Percentiles rank a stretch among this genome's conserved stretches.
Conservation (phyloP, 2,888 invertebrate genomes). For the Hoplodrina blanda region DNA sequence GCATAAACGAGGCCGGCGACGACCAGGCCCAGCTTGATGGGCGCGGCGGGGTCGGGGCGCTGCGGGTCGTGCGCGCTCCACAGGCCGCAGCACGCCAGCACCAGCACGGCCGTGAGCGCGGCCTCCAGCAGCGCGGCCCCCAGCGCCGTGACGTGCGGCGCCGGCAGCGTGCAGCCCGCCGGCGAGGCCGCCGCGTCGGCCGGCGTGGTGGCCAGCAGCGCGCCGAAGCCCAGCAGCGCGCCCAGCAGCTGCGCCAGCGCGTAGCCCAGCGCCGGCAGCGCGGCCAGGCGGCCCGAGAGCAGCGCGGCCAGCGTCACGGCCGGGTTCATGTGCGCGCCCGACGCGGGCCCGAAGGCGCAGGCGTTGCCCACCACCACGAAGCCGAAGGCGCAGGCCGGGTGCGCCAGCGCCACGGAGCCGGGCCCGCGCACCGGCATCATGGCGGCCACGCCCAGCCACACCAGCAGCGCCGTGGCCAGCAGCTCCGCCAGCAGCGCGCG, state of each 20-base stretch:
- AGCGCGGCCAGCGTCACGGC: slow-evolving; percentile 93
- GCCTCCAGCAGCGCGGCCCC: slow-evolving; percentile 73
- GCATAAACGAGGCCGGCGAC: slow-evolving; percentile 82
- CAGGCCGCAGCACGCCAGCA: slow-evolving; percentile 75
- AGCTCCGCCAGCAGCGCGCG: slow-evolving; percentile 81
- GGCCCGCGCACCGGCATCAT: slow-evolving; percentile 64
- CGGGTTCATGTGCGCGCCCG: slow-evolving; percentile 95
- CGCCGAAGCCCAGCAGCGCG: slow-evolving; percentile 76
- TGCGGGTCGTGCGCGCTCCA: slow-evolving; percentile 76
- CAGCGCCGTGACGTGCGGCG: slow-evolving; percentile 60
- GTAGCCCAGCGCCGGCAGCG: slow-evolving; percentile 75
- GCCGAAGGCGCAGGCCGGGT: slow-evolving; percentile 83
- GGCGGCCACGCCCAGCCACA: slow-evolving; percentile 80
- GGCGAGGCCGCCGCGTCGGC: slow-evolving; percentile 35
- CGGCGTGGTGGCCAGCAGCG: slow-evolving; percentile 70
- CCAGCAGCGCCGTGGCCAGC: slow-evolving; percentile 82
- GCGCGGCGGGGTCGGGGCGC: slow-evolving; percentile 75
- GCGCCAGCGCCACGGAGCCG: slow-evolving; percentile 69
- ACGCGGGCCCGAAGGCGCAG: slow-evolving; percentile 92
- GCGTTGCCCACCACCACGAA: slow-evolving; percentile 77
- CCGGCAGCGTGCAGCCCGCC: slow-evolving; percentile 66
- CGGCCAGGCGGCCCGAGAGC: slow-evolving; percentile 87
- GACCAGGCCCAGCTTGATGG: slow-evolving; percentile 82
- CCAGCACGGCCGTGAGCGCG: slow-evolving; percentile 76
- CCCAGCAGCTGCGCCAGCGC: slow-evolving; percentile 77